Evolutionary conservation across 2,113 vertebrate genomes (phyloP).

Genomic region (Crotalus horridus): DNA sequence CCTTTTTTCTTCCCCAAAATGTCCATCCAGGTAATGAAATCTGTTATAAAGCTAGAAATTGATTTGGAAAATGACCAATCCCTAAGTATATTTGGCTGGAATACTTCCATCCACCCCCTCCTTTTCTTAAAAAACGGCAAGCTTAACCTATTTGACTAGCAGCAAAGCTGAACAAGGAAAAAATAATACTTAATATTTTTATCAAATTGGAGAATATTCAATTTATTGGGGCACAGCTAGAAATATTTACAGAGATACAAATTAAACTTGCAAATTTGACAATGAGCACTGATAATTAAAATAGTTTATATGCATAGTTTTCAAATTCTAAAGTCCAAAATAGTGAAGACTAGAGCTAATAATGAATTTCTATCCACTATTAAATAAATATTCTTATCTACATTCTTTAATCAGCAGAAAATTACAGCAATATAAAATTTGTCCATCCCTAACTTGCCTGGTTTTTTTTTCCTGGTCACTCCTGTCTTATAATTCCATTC

Average conservation of each 20-base stretch:
- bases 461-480: not conserved
- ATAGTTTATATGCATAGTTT: not conserved
- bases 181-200: not conserved
- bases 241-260: not conserved
- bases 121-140: not conserved
- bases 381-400: not conserved
- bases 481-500: not conserved
- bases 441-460: not conserved
- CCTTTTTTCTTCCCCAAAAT: not conserved
- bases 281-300: not conserved
- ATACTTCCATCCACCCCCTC: no score
- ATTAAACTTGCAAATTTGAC: not conserved
- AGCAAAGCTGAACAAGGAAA: not conserved
- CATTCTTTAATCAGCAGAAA: not conserved
- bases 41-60: not conserved
- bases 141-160: not conserved
- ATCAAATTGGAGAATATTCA: not conserved
- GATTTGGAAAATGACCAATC: not conserved
- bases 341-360: not conserved
- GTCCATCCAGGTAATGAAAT: not conserved
- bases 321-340: not conserved
- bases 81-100: not conserved
- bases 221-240: not conserved
- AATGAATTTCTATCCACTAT: not conserved
- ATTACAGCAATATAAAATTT: not conserved